phyloP scores from a whole-genome alignment of 2,113 vertebrate species.

The Antigone vipio region DNA sequence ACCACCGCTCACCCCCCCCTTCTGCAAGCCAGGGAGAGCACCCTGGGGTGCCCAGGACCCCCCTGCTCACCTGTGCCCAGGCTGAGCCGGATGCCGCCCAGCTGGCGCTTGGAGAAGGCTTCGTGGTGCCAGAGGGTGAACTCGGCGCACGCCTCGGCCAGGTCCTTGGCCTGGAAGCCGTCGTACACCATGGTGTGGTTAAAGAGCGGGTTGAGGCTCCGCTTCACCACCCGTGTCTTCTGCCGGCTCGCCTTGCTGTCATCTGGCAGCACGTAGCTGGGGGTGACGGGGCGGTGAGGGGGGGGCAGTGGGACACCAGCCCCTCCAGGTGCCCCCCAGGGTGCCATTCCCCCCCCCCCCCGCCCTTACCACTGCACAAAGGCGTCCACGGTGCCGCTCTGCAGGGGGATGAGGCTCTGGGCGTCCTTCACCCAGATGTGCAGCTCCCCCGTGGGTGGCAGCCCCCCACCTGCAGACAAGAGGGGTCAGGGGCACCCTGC shows the following conservation, averaged over 20 bases:
- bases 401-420: constrained; percentile 82
- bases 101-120: constrained; percentile 73
- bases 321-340: rapidly evolving
- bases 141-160: constrained; percentile 90
- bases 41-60: rapidly evolving
- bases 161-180: constrained; percentile 86
- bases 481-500: not conserved
- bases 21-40: not conserved
- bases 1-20: not conserved
- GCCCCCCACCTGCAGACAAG: constrained; percentile 70
- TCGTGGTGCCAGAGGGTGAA: constrained; percentile 91
- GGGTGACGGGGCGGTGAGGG: not conserved
- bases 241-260: constrained; percentile 87
- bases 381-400: constrained; percentile 79
- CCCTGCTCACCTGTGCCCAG: constrained; percentile 83
- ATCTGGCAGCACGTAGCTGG: constrained; percentile 91
- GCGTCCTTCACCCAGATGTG: constrained; percentile 95
- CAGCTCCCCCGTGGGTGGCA: constrained; percentile 88
- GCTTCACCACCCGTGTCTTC: constrained; percentile 84
- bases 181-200: constrained; percentile 99
- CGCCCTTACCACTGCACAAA: constrained; percentile 94
- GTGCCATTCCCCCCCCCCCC: rapidly evolving
- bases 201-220: constrained; percentile 84
- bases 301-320: too few species aligned
- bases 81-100: constrained; percentile 91